Percentiles rank a stretch among this genome's conserved stretches.
These are phyloP conservation scores for Aquatica leii DNA, from an alignment of 2,888 invertebrate species.

Conservation along the genomic window DNA sequence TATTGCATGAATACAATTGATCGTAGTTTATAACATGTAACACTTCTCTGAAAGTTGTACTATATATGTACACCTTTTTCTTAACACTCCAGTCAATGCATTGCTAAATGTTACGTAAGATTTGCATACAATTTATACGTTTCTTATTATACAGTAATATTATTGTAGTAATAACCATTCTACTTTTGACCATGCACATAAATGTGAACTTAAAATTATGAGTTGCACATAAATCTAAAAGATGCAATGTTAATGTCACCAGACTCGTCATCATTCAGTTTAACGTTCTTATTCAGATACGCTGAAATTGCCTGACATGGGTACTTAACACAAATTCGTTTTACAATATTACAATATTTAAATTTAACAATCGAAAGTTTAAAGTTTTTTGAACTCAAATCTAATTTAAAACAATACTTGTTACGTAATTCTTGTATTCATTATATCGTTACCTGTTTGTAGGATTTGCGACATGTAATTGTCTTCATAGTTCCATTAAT, in stretches of 20 bases:
- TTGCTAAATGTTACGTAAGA: not conserved
- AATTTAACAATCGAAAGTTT: no score
- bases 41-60: not conserved
- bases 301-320: no score
- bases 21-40: not conserved
- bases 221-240: conserved; percentile 20
- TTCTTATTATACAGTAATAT: not conserved
- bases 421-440: no score
- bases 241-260: not conserved
- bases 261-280: no score
- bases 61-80: not conserved
- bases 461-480: no score
- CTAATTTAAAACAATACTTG: no score
- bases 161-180: not conserved
- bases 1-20: not conserved
- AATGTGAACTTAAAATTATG: conserved; percentile 20
- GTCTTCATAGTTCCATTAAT: no score
- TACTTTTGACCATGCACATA: conserved; percentile 5
- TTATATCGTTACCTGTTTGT: no score
- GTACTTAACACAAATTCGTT: no score
- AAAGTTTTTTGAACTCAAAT: no score
- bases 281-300: no score
- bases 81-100: not conserved
- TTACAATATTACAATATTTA: no score
- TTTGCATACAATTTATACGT: not conserved